Conservation (phyloP, 1,140 invertebrate genomes). For the Drosophila ohnishii region DNA sequence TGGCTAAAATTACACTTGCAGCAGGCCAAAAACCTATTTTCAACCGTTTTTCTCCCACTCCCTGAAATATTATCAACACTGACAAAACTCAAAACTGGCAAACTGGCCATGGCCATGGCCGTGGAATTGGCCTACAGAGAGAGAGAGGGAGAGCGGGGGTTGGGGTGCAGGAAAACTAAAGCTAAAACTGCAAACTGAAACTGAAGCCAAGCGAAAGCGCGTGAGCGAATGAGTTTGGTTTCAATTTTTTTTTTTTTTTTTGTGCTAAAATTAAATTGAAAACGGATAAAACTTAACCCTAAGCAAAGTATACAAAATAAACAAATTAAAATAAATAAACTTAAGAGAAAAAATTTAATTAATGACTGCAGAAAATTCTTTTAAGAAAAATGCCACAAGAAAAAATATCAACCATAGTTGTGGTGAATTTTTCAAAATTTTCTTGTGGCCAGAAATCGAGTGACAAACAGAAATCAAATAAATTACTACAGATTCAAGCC, state of each 20-base stretch:
- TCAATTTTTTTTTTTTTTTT: not conserved
- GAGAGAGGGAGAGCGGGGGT: not conserved
- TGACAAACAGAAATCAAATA: constrained; percentile 41
- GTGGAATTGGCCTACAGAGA: constrained; percentile 19
- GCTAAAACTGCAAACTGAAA: constrained; percentile 44
- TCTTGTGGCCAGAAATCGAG: constrained; percentile 12
- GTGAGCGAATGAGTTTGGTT: constrained; percentile 52
- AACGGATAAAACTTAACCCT: constrained; percentile 61
- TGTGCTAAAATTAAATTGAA: constrained; percentile 63
- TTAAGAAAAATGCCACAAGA: not conserved
- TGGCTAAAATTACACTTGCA: constrained; percentile 68
- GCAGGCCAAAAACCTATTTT: constrained; percentile 43
- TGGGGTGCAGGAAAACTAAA: constrained; percentile 27
- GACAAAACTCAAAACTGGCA: constrained; percentile 40
- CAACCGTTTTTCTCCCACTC: not conserved
- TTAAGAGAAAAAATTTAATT: too few species aligned
- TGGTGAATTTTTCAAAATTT: constrained; percentile 12
- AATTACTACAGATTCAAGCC: constrained; percentile 27
- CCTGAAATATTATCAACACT: constrained; percentile 54
- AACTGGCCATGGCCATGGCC: constrained; percentile 48
- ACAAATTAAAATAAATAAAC: not conserved
- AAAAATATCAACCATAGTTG: constrained; percentile 7
- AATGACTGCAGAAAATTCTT: not conserved
- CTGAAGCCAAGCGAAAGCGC: constrained; percentile 55
- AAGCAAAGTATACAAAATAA: not conserved